Base-by-base conservation (phyloP, 1,140 invertebrate species). In the Portunus trituberculatus region DNA sequence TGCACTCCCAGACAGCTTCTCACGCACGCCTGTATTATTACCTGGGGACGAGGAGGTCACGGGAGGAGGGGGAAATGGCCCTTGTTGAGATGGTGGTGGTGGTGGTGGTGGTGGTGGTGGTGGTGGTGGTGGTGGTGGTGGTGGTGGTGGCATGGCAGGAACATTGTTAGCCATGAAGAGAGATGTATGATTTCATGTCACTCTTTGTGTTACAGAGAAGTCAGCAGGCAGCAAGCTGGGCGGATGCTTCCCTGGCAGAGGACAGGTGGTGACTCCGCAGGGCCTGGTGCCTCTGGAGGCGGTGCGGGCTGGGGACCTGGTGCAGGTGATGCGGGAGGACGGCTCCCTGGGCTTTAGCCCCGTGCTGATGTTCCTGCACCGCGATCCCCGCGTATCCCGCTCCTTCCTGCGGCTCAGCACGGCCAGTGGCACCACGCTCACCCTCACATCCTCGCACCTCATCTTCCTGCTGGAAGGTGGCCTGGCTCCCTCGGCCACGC, bases 361-460 rank as follows among this genome's bases (percentile, higher is more conserved):
- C 97, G 98, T 99, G n/a, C 97, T 99, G 90, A 97, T 98, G 87
- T 99, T 99, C 97, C 97, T 99, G 96, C 99, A 99, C 97, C 97
- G 98, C 94, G 98, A 98, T 96, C 97, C 97, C 0, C 97, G 97
- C 8, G 97, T 98, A 91, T 97, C 97, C 76, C 97, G 98, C 46
- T 97, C 98, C 95, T 99, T 99, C 97, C 97, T 99, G 3, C 97
- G 97, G 87, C 96, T 99, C 14, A 97, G 97, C 28, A 98, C 99
- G 0, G 97, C 98, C 48, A 98, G 98, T 0, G 98, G 98, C 2
- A 97, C 97, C 14, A 97, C 97, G 12, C 97, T 99, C 16, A 98
- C 98, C 0, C 97, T 99, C 12, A 99, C 99, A 0, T 98, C 98
- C 0, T 98, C 98, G 0, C 99, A 99, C 97, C 97, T 99, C 96